Percentiles rank a stretch among this genome's conserved stretches.
Conservation (phyloP, 2,113 vertebrate genomes). For the Raja brachyura region DNA sequence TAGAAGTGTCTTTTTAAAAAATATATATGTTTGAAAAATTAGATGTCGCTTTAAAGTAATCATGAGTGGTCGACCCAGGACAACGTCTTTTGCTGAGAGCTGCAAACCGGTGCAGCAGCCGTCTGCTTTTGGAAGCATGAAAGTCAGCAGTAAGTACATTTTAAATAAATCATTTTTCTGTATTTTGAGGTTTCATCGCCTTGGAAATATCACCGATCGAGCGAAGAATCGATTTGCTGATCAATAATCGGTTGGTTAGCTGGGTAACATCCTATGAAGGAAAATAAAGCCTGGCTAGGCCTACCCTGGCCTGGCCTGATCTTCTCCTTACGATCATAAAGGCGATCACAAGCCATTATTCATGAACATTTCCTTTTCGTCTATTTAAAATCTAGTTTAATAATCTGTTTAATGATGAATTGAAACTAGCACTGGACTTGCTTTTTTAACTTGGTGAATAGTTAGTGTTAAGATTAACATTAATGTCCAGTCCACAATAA, state of each 20-base stretch:
- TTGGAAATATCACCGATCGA: background rate
- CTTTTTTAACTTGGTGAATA: background rate
- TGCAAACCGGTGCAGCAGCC: constrained; percentile 97
- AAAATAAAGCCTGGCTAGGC: background rate
- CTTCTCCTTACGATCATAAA: background rate
- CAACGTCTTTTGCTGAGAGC: constrained; percentile 98
- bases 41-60: constrained; percentile 45
- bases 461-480: background rate
- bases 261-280: background rate
- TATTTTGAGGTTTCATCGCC: background rate
- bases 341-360: background rate
- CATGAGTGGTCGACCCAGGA: constrained; percentile 97
- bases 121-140: constrained; percentile 96
- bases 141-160: constrained; percentile 97
- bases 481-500: background rate
- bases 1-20: constrained; percentile 15
- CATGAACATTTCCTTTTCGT: background rate
- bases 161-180: constrained; percentile 10
- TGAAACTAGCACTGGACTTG: background rate
- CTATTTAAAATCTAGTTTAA: background rate
- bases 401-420: background rate
- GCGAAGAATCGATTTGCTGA: constrained; percentile 18
- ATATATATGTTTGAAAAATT: constrained; percentile 36
- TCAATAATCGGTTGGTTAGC: background rate
- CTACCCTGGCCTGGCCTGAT: background rate